Evolutionary conservation across 2,888 invertebrate species (phyloP).

Genomic region (Sympetrum striolatum): DNA sequence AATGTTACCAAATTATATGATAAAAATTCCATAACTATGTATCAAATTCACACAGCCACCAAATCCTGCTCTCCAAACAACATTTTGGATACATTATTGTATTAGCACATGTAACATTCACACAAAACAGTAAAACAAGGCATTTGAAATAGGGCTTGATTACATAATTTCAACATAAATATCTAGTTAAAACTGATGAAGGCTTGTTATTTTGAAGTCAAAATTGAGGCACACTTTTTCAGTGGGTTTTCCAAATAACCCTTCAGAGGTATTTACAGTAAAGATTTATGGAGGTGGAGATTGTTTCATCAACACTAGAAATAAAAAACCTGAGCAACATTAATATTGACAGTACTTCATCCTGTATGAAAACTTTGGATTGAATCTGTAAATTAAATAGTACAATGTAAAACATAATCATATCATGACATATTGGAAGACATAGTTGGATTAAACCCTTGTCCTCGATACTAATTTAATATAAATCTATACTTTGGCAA

Average conservation of each 20-base stretch:
- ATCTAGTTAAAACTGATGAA: background rate
- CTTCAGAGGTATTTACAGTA: conserved; percentile 36
- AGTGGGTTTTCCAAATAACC: background rate
- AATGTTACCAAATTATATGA: conserved; percentile 41
- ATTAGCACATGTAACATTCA: conserved; percentile 36
- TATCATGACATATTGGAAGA: conserved; percentile 29
- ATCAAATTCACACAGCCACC: conserved; percentile 44
- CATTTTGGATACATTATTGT: conserved; percentile 43
- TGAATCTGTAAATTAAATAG: background rate
- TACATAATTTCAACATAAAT: background rate
- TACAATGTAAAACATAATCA: background rate
- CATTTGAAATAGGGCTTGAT: conserved; percentile 9
- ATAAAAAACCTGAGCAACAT: conserved; percentile 36
- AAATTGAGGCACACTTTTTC: conserved; percentile 29
- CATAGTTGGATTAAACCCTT: conserved; percentile 1
- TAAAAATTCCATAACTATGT: conserved; percentile 43
- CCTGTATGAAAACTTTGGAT: background rate
- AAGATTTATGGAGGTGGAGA: background rate
- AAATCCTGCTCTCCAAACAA: conserved; percentile 42
- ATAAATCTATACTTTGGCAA: conserved; percentile 27
- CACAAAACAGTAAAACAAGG: conserved; percentile 29
- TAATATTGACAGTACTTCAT: conserved; percentile 8
- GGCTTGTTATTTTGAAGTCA: background rate
- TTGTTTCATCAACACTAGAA: background rate
- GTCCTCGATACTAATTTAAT: conserved; percentile 20